phyloP scores from a whole-genome alignment of 2,888 invertebrate species.

The Xestia xanthographa region DNA sequence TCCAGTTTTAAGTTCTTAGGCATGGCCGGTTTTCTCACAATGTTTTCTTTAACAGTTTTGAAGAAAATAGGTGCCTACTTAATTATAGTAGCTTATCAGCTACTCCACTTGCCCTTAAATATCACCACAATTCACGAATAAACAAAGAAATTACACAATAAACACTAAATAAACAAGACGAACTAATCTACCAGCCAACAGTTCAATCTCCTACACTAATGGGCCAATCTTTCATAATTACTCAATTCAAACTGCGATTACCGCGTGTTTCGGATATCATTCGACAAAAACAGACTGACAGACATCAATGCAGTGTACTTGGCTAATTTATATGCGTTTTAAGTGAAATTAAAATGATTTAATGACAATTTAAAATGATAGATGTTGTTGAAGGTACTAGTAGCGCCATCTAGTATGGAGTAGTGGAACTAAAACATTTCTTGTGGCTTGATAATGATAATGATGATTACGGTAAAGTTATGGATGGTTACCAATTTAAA shows the following conservation, averaged over 20 bases:
- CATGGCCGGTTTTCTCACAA: neutral
- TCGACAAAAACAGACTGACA: constrained; percentile 60
- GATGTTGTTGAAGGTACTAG: constrained; percentile 20
- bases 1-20: no score
- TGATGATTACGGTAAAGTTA: neutral
- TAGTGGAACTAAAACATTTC: constrained; percentile 70
- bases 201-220: constrained; percentile 61
- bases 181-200: constrained; percentile 36
- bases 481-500: constrained; percentile 15
- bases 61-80: neutral
- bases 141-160: constrained; percentile 39
- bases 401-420: constrained; percentile 83
- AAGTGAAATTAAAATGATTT: constrained; percentile 79
- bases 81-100: constrained; percentile 5
- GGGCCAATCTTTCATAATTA: constrained; percentile 70
- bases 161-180: constrained; percentile 34
- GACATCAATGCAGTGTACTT: constrained; percentile 50
- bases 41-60: neutral
- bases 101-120: constrained; percentile 10
- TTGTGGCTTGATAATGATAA: neutral
- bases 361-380: constrained; percentile 49
- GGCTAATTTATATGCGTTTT: constrained; percentile 72
- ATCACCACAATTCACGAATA: constrained; percentile 24
- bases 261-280: constrained; percentile 51
- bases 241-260: constrained; percentile 65